These are phyloP conservation scores for Mycteria americana DNA, from an alignment of 2,797 vertebrate species.

Conservation along the genomic window DNA sequence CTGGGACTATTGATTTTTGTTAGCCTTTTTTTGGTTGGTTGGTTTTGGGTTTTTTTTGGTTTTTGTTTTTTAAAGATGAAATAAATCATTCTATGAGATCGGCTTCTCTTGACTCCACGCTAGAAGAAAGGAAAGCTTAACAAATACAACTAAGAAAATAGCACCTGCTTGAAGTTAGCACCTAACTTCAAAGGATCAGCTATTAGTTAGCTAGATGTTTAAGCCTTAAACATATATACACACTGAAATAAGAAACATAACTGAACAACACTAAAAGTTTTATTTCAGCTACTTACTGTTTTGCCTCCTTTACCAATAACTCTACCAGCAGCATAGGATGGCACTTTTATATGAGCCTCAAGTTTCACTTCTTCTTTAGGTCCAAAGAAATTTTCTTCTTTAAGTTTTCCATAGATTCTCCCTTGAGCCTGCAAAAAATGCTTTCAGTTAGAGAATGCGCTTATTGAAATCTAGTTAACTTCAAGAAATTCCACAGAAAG, in stretches of 20 bases:
- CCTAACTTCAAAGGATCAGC: not conserved
- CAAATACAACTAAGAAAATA: not conserved
- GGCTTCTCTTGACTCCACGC: not conserved
- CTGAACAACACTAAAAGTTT: not conserved
- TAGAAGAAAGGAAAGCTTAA: not conserved
- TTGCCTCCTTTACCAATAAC: conserved; percentile 99
- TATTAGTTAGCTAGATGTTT: not conserved
- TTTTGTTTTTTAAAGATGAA: not conserved
- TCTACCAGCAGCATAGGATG: conserved; percentile 95
- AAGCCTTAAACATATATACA: not conserved
- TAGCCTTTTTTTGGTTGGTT: not conserved
- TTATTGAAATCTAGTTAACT: not conserved
- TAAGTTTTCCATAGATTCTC: conserved; percentile 97
- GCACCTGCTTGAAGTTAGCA: not conserved
- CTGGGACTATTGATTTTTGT: not conserved
- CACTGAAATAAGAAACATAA: not conserved
- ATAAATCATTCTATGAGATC: not conserved
- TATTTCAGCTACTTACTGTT: conserved; percentile 84
- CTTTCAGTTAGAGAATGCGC: not conserved
- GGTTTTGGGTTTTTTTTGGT: not conserved
- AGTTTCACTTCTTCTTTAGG: conserved; percentile 99
- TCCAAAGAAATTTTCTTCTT: conserved; percentile 99
- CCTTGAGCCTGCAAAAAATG: conserved; percentile 87
- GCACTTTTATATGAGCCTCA: conserved; percentile 98
- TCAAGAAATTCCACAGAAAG: not conserved